phyloP scores from a whole-genome alignment of 64 coral and sea anemone species.

The Montipora foliosa region DNA sequence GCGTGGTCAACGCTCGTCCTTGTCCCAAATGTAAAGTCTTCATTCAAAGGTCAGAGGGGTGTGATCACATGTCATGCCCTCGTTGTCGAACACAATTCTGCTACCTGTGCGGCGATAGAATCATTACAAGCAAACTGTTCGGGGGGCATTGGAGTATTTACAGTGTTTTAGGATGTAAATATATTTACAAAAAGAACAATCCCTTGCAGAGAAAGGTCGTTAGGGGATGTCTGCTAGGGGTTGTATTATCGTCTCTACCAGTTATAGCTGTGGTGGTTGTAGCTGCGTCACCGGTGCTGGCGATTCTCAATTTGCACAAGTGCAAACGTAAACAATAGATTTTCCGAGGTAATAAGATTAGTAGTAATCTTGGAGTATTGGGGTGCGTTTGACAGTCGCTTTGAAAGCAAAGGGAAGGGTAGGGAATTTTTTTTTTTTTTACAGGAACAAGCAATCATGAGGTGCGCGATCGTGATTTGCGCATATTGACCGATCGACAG shows the following conservation, averaged over 20 bases:
- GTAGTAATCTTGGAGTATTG: too few species aligned
- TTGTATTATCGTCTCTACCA: constrained; percentile 5
- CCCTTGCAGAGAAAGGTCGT: constrained; percentile 20
- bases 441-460: too few species aligned
- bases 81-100: constrained; percentile 3
- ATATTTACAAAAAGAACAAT: constrained; percentile 8
- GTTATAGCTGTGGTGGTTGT: background rate
- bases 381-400: too few species aligned
- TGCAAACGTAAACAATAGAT: background rate
- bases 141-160: constrained; percentile 41
- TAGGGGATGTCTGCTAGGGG: background rate
- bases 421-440: too few species aligned
- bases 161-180: constrained; percentile 27
- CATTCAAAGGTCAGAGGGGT: constrained; percentile 28
- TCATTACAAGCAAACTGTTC: constrained; percentile 15
- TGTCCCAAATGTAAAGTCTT: constrained; percentile 43
- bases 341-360: background rate
- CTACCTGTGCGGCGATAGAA: constrained; percentile 17
- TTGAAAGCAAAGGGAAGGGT: too few species aligned
- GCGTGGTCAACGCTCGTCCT: background rate
- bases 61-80: constrained; percentile 45
- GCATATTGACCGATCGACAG: too few species aligned
- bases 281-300: background rate
- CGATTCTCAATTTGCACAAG: background rate
- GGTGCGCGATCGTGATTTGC: too few species aligned